Percentiles rank a stretch among this genome's conserved stretches.
These are phyloP conservation scores for Eulemur rufifrons DNA, from an alignment of 2,113 vertebrate genomes.

Conservation along the genomic window DNA sequence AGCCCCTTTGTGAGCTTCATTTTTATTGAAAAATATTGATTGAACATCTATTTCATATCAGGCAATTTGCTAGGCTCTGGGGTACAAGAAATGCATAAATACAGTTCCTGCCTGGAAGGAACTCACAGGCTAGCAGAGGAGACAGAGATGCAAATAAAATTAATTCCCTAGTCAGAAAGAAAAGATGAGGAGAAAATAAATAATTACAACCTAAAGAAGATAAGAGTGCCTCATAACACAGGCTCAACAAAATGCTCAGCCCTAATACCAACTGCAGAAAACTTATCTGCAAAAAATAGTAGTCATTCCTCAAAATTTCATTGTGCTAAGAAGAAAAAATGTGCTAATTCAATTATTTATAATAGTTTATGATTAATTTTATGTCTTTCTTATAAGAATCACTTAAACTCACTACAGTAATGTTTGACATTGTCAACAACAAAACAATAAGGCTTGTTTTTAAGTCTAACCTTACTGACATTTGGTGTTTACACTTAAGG, in stretches of 20 bases:
- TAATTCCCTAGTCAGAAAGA: not conserved
- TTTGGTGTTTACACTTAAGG: not conserved
- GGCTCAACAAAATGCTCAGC: not conserved
- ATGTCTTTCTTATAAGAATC: not conserved
- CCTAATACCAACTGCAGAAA: not conserved
- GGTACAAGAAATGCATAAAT: not conserved
- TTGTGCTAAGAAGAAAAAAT: not conserved
- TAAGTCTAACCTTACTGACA: not conserved
- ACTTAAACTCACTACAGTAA: not conserved
- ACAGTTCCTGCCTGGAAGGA: not conserved
- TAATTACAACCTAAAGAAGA: not conserved
- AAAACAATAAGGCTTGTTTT: not conserved
- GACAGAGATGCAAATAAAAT: not conserved
- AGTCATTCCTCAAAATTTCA: not conserved
- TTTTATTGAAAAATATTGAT: constrained; percentile 60
- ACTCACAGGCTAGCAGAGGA: not conserved
- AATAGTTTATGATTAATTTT: not conserved
- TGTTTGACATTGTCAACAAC: not conserved
- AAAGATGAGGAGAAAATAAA: not conserved
- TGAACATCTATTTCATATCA: not conserved
- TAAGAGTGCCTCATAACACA: rapidly evolving
- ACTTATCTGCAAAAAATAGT: not conserved
- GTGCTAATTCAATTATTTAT: not conserved
- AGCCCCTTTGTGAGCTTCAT: not conserved
- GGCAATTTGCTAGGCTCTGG: not conserved